Evolutionary conservation across 2,113 vertebrate species (phyloP), one percentile per base, ranked within the genome.

Genomic region (Macquaria ambigua): DNA sequence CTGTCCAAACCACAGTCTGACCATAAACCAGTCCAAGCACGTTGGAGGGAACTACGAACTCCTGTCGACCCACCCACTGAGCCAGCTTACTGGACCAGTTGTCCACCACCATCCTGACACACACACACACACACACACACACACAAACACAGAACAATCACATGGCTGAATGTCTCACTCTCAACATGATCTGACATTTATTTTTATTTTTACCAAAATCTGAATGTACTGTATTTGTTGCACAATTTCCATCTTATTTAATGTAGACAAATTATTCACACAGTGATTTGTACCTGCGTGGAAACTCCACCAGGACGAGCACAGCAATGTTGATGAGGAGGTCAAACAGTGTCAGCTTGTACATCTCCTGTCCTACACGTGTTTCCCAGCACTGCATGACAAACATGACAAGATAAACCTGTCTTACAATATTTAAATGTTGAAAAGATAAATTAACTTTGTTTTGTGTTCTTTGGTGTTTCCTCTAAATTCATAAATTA

Each of bases 311-410:
- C 83, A 98, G 85, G 31, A 97, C 16, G 12, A 91, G 90, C 25
- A 97, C 53, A 0, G 93, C 94, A 3, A 97, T 25, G n/a, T 85
- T 94, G n/a, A 95, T 94, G 66, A 98, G 89, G 74, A 98, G 90
- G 80, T 98, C 97, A 28, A 98, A 98, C 31, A 98, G 73, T 1
- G 96, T 90, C 37, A 98, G 94, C 82, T 97, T 98, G 94, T 97
- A 98, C 97, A 98, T 98, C 90, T 98, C 97, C 90, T 97, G 97
- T 8, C 97, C 97, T 18, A 98, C 66, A 3, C 95, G 94, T 0
- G 97, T 98, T 95, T 98, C 97, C 97, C 97, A 98, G 93, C 97
- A 98, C 97, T 98, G 76, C 14, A 76, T 20, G 8, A 46, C 11
- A 83, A 39, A 84, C 46, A 71, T 12, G 8, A 37, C 62, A 37